Percentiles rank a stretch among this genome's conserved stretches.
Conservation (phyloP, 2,113 vertebrate species). For the Cnemophilus loriae region DNA sequence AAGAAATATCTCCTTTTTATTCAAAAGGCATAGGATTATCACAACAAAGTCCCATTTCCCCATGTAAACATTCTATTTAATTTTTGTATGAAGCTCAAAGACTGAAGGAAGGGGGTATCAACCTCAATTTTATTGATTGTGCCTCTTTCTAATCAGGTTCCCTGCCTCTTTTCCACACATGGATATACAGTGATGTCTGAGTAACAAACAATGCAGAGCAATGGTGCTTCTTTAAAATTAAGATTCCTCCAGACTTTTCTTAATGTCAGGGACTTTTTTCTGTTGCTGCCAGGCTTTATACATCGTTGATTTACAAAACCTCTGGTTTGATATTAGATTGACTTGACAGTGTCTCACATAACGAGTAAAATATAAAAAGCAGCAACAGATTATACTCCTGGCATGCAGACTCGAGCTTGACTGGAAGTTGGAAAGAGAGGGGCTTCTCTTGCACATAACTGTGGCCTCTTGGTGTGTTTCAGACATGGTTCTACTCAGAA, state of each 20-base stretch:
- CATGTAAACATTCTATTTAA: background rate
- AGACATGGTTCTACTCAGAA: background rate
- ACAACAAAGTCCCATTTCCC: background rate
- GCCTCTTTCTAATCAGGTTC: background rate
- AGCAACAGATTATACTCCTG: background rate
- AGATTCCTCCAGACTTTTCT: background rate
- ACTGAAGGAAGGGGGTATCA: background rate
- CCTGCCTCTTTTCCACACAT: background rate
- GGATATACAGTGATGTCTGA: background rate
- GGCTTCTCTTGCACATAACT: background rate
- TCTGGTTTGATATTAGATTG: background rate
- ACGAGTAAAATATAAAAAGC: background rate
- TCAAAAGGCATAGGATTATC: background rate
- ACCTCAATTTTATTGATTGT: conserved; percentile 5
- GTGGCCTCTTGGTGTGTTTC: background rate
- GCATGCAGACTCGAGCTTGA: background rate
- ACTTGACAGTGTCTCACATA: conserved; percentile 3
- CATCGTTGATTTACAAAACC: background rate
- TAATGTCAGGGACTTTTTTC: background rate
- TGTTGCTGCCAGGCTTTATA: background rate
- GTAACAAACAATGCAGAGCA: background rate
- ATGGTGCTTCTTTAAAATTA: conserved; percentile 22
- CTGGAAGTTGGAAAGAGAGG: background rate
- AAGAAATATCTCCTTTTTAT: background rate
- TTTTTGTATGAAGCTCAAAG: background rate